These are phyloP conservation scores for Microctonus aethiopoides DNA, from an alignment of 2,888 invertebrate genomes.

Conservation along the genomic window DNA sequence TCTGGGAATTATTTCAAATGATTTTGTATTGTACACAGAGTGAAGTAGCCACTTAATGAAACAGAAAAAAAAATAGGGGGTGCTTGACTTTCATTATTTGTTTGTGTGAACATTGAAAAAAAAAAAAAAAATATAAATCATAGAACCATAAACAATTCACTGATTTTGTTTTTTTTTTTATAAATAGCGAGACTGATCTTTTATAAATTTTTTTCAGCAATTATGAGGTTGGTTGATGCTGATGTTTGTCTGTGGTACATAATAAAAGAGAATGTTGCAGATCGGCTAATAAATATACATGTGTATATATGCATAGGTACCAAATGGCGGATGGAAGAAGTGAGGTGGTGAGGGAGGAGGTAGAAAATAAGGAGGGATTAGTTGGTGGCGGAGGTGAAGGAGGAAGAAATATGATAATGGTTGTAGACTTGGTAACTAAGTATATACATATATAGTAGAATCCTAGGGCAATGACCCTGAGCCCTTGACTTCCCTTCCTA, in stretches of 20 bases:
- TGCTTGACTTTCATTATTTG: conserved; percentile 4
- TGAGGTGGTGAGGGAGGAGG: background rate
- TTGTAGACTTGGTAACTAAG: conserved; percentile 21
- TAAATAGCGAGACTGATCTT: no score
- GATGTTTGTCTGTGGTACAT: background rate
- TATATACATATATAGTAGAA: conserved; percentile 28
- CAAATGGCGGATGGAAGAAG: background rate
- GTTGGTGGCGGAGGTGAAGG: conserved; percentile 17
- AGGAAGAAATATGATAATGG: conserved; percentile 48
- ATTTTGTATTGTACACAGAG: background rate
- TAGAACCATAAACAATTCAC: no score
- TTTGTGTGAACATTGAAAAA: no score
- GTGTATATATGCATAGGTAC: background rate
- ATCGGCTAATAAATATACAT: background rate
- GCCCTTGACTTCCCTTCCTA: conserved; percentile 41
- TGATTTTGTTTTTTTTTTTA: no score
- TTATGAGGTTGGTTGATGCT: background rate
- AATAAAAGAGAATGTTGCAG: background rate
- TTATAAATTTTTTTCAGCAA: background rate
- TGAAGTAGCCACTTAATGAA: background rate
- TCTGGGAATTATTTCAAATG: background rate
- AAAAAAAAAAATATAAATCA: no score
- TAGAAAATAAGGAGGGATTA: conserved; percentile 27
- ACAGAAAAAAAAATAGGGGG: background rate
- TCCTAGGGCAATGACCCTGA: conserved; percentile 48